Evolutionary conservation across 2,797 vertebrate genomes (phyloP).

Genomic region (Halcyon chelicuti): DNA sequence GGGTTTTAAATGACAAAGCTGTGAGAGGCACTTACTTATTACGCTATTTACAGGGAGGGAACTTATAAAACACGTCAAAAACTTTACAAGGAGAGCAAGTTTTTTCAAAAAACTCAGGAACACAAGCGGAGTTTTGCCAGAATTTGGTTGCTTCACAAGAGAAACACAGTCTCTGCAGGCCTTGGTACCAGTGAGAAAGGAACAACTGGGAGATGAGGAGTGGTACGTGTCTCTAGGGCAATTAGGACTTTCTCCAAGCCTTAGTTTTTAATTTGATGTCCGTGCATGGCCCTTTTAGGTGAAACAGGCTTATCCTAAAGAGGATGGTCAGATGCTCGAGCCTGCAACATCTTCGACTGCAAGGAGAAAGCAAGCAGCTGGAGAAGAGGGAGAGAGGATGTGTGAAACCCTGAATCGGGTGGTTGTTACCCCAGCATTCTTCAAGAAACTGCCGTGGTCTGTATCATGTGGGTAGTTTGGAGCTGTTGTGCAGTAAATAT

Average conservation of each 20-base stretch:
- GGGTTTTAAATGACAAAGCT: background rate
- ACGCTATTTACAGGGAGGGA: background rate
- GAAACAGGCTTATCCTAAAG: background rate
- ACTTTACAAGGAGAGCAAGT: slow-evolving; percentile 42
- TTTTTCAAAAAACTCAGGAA: background rate
- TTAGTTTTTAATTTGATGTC: background rate
- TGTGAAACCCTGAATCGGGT: background rate
- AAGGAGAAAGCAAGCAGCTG: slow-evolving; percentile 26
- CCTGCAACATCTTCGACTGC: background rate
- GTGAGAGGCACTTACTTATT: background rate
- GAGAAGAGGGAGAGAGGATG: background rate
- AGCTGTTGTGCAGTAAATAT: slow-evolving; percentile 68
- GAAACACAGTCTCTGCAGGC: background rate
- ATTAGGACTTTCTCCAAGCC: background rate
- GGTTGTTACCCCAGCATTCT: slow-evolving; percentile 32
- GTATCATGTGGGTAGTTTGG: slow-evolving; percentile 67
- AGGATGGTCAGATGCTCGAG: background rate
- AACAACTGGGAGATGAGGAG: background rate
- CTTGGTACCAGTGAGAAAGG: background rate
- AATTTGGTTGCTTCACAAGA: background rate
- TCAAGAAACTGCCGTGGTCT: slow-evolving; percentile 51
- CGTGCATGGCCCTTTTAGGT: background rate
- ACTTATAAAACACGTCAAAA: slow-evolving; percentile 22
- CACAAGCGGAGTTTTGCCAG: background rate
- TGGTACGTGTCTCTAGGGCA: background rate